phyloP scores from a whole-genome alignment of 2,113 vertebrate genomes.

The Lophura nycthemera region DNA sequence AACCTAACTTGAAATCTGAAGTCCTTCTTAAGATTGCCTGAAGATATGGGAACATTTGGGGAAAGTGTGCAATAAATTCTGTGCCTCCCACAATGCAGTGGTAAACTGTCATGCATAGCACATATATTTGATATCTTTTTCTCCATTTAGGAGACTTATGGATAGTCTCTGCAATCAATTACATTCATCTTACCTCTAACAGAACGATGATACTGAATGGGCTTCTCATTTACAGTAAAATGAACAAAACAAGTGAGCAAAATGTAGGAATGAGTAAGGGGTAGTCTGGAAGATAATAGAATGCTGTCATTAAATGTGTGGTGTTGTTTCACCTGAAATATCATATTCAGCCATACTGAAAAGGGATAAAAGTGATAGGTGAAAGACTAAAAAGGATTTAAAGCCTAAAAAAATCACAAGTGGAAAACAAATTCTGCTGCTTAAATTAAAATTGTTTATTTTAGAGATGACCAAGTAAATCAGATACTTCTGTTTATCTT shows the following conservation, averaged over 20 bases:
- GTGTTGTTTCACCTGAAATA: neutral
- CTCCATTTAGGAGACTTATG: conserved; percentile 31
- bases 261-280: neutral
- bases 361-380: neutral
- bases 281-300: neutral
- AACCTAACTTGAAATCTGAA: neutral
- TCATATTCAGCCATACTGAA: neutral
- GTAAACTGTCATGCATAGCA: conserved; percentile 28
- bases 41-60: conserved; percentile 45
- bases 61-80: conserved; percentile 47
- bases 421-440: conserved; percentile 15
- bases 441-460: conserved; percentile 8
- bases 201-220: conserved; percentile 29
- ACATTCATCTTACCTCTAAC: conserved; percentile 25
- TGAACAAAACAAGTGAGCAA: conserved; percentile 1
- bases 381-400: neutral
- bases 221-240: neutral
- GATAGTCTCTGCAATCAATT: conserved; percentile 45
- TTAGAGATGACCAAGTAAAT: conserved; percentile 7
- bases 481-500: conserved; percentile 1
- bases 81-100: conserved; percentile 24
- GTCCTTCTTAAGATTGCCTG: conserved; percentile 15
- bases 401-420: neutral
- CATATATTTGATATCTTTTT: neutral
- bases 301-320: neutral